Base-by-base conservation (phyloP, 2,113 vertebrate species). In the Crotalus viridis region DNA sequence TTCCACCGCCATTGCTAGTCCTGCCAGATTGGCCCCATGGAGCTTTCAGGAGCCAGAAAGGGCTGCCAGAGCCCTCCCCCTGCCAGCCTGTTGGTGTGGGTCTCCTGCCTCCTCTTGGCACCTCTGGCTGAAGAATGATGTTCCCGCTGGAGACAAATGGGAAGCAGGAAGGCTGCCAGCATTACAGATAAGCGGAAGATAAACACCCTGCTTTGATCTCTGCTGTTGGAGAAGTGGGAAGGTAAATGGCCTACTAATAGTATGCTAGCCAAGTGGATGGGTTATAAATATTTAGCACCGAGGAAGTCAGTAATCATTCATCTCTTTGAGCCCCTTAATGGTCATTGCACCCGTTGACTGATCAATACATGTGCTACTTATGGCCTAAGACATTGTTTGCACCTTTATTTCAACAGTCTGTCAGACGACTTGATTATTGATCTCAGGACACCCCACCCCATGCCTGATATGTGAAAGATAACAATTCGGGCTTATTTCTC, bases 171-270 rank as follows among this genome's bases (percentile, higher is more conserved):
- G 94, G 94, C 96, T 96, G 96, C 95, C 97, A 95, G 96, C 95
- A 95, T 96, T 96, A 95, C 88, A 95, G 97, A 94, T 96, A 96
- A 97, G 97, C 96, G 95, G 95, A 96, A 94, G 19, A 90, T 95
- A 93, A 97, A 95, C 95, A 94, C 95, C 96, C 95, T 96, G 95
- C 96, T 94, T 95, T 97, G 97, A 97, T 96, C 96, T 93, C 95
- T 91, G 96, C 96, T 97, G 93, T 96, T 94, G 94, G 95, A 94
- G 94, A 90, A 95, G 95, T 92, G 95, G 91, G 94, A 95, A 96
- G 94, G 96, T 95, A 96, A 96, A 96, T 95, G 96, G 95, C 96
- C 96, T 90, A 9, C 92, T 59, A 94, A 94, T 26, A 96, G 94
- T 93, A 7, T 39, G n/a, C 91, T 95, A 91, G 91, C 95, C 95